phyloP scores from a whole-genome alignment of 2,113 vertebrate genomes.

The Macquaria australasica region DNA sequence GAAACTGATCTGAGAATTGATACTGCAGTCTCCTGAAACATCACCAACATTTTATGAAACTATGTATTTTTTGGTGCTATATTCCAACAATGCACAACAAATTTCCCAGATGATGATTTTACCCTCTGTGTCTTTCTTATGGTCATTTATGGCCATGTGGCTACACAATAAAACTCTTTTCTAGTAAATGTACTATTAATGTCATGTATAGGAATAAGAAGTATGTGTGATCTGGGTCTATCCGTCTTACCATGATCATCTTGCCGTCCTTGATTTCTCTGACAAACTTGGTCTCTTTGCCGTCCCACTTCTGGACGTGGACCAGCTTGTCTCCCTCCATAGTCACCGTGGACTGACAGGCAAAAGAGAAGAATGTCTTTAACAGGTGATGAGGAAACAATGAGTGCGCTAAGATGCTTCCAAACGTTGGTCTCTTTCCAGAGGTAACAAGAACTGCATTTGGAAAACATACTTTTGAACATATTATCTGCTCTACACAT shows the following conservation, averaged over 20 bases:
- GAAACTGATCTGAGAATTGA: not conserved
- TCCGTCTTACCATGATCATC: conserved; percentile 90
- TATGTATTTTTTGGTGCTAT: not conserved
- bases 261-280: conserved; percentile 94
- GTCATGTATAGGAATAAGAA: not conserved
- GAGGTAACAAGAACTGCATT: not conserved
- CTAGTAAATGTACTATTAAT: not conserved
- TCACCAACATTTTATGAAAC: not conserved
- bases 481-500: not conserved
- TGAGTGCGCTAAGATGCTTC: not conserved
- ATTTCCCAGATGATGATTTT: not conserved
- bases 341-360: conserved; percentile 88
- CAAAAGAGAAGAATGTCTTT: not conserved
- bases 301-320: conserved; percentile 96
- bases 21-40: not conserved
- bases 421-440: not conserved
- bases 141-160: not conserved
- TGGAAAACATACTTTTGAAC: not conserved
- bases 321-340: conserved; percentile 92
- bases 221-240: rapidly evolving
- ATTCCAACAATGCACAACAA: not conserved
- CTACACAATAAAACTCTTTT: not conserved
- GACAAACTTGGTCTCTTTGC: conserved; percentile 92
- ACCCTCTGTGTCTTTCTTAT: too few relatives aligned
- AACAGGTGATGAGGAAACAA: not conserved